Percentiles rank a stretch among this genome's conserved stretches.
Evolutionary conservation across 2,888 invertebrate genomes (phyloP).

Genomic region (Pimpla rufipes): DNA sequence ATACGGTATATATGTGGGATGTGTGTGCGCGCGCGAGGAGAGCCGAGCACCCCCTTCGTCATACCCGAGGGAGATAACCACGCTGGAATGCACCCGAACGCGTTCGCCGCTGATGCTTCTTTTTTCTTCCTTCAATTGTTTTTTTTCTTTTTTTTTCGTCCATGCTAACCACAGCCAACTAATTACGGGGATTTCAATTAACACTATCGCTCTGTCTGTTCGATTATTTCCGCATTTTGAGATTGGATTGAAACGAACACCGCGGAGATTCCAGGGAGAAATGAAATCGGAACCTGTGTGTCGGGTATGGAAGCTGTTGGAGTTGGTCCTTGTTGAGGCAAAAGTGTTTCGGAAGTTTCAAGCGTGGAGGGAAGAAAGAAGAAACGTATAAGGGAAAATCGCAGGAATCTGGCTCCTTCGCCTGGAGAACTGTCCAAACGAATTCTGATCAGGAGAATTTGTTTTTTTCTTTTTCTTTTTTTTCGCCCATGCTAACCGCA

Average conservation of each 20-base stretch:
- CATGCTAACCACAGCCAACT: conserved; percentile 45
- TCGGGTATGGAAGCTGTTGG: too few species aligned
- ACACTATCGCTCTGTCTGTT: conserved; percentile 64
- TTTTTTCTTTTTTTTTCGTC: conserved; percentile 35
- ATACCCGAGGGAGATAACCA: conserved; percentile 73
- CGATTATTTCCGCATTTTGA: conserved; percentile 48
- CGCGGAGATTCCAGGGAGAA: too few species aligned
- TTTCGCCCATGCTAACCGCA: conserved; percentile 26
- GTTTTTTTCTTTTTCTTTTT: conserved; percentile 33
- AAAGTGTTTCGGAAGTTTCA: too few species aligned
- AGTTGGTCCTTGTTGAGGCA: too few species aligned
- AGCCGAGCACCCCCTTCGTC: conserved; percentile 52
- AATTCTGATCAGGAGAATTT: too few species aligned
- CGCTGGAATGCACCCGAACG: conserved; percentile 72
- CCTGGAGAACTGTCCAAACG: too few species aligned
- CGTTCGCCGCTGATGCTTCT: conserved; percentile 59
- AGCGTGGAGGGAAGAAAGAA: too few species aligned
- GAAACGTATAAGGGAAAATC: too few species aligned
- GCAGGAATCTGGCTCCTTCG: too few species aligned
- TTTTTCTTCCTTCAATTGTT: conserved; percentile 38
- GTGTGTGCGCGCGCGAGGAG: conserved; percentile 2
- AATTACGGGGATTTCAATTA: conserved; percentile 70
- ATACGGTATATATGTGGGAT: neutral
- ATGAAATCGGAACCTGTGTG: too few species aligned
- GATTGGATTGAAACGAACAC: too few species aligned